Evolutionary conservation across 2,888 invertebrate species (phyloP), one percentile per base, ranked within the genome.

Genomic region (Glyphotaelius pellucidus): DNA sequence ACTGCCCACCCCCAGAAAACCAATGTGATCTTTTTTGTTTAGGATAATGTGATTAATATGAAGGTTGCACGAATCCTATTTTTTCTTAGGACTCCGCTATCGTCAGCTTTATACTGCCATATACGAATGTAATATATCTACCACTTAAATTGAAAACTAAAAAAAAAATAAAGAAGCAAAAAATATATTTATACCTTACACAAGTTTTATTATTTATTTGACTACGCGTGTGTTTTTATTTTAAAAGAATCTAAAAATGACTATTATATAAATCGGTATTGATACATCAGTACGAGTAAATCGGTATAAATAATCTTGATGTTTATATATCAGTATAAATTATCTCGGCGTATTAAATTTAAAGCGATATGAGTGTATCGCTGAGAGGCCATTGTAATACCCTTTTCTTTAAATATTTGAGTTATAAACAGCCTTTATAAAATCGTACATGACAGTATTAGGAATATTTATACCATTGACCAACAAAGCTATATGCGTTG

Each of bases 41-140:
- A 84, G 30, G 85, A 85, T 38, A 85, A 32, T 32, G 38, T 85
- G 32, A 81, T 81, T 88, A 80, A 35, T 47, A 80, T 91, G 91
- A 88, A 31, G 38, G 91, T 38, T n/a, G 35, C 80, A 42, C 5
- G 35, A 88, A 42, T 81, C 88, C 91, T 91, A 91, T 30, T 88
- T 88, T 91, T 80, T 91, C 80, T 87, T 88, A 88, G 91, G 91
- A 80, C 79, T 80, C 30, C 31, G 35, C 88, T 19, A 31, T 88
- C 52, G 2, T 86, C 14, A 86, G 30, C 86, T 86, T 38, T 32
- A 81, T 81, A 81, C 32, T 32, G 32, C 31, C 32, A 81, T 81
- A 9, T 81, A 81, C 32, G 19, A 81, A 81, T 32, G 81, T 32
- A 81, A 81, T 32, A 14, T 31, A n/a, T n/a, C n/a, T n/a, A 32